phyloP scores from a whole-genome alignment of 1,140 invertebrate genomes.

The Musca vetustissima region DNA sequence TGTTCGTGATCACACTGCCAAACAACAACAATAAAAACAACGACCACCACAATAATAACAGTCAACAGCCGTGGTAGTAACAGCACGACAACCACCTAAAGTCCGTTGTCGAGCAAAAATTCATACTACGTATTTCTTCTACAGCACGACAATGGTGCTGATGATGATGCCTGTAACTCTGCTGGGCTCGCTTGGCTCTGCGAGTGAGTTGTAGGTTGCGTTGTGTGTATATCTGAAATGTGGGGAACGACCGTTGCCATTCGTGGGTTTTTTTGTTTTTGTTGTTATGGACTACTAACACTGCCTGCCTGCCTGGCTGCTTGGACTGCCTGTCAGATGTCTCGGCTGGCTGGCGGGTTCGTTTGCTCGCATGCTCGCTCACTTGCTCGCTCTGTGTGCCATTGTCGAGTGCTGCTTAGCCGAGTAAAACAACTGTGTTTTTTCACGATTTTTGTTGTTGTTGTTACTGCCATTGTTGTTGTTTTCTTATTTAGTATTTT shows the following conservation, averaged over 20 bases:
- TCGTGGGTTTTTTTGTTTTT: background rate
- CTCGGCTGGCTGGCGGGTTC: too few relatives aligned
- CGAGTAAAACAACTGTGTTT: constrained; percentile 23
- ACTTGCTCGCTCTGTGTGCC: background rate
- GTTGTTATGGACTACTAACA: background rate
- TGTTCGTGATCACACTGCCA: constrained; percentile 10
- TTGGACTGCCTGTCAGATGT: too few relatives aligned
- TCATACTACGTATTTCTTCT: background rate
- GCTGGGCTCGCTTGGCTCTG: too few relatives aligned
- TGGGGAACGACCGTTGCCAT: background rate
- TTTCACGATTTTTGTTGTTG: constrained; percentile 16
- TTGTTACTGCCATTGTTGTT: too few relatives aligned
- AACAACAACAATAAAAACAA: background rate
- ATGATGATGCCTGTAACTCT: too few relatives aligned
- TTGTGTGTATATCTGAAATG: background rate
- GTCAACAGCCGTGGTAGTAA: background rate
- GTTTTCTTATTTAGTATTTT: constrained; percentile 20
- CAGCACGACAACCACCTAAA: constrained; percentile 11
- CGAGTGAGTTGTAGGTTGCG: too few relatives aligned
- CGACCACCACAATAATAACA: background rate
- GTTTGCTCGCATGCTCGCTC: too few relatives aligned
- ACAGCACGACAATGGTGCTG: too few relatives aligned
- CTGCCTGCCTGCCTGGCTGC: too few relatives aligned
- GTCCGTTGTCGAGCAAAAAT: constrained; percentile 20
- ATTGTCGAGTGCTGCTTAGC: constrained; percentile 19